Base-by-base conservation (phyloP, 2,113 vertebrate species). In the Nothoprocta pentlandii region DNA sequence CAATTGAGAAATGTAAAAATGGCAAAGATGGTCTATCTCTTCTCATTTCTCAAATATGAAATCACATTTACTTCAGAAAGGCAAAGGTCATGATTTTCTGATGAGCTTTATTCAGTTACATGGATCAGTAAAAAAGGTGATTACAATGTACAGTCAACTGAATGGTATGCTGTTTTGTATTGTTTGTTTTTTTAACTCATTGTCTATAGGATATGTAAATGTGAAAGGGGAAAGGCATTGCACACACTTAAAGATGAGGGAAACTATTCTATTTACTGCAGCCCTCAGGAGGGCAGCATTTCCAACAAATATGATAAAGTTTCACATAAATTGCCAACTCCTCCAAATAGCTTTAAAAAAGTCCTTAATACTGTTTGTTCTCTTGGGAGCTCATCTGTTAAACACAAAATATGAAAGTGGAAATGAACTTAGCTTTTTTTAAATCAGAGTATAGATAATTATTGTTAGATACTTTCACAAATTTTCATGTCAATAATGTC, bases 241-340 rank as follows among this genome's bases (percentile, higher is more conserved):
- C 12, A 64, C 63, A 23, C 1, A 4, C 16, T 30, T 20, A 39
- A 25, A 68, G 20, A 54, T 41, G 25, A 77, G 6, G 16, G 26
- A 87, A 90, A 6, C 13, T 74, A 2, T 80, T 90, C 44, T 42
- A 1, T 85, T 87, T 82, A 69, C 59, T 49, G 15, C 58, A 85
- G 15, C 39, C 9, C 54, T 87, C 41, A 77, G n/a, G 28, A 76
- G 21, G 39, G 77, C 36, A 80, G 16, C 30, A 67, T 83, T 80
- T 92, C 49, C 89, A 92, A 73, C 20, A 91, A 87, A 67, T 85
- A 66, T 39, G 23, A 69, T 85, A 44, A 12, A 58, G 44, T 90
- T 94, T 87, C 81, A 67, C n/a, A 41, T 44, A 36, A 90, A 62
- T 54, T 70, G 71, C 13, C 63, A 49, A 77, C 73, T 85, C 12